Base-by-base conservation (phyloP, 2,888 invertebrate genomes). In the Hedya salicella region DNA sequence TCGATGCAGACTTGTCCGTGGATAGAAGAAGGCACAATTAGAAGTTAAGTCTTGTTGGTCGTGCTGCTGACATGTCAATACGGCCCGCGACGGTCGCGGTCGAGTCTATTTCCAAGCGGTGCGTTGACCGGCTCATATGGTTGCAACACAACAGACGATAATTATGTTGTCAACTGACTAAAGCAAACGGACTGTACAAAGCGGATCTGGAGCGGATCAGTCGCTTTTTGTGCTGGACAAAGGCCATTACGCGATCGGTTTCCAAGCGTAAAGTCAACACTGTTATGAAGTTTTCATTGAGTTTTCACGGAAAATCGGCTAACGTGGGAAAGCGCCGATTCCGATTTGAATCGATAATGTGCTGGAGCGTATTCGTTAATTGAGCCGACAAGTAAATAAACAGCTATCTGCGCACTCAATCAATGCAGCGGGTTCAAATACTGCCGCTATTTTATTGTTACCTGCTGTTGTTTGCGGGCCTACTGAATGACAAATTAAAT, bases 311-410 rank as follows among this genome's bases (percentile, higher is more conserved):
- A 81, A 88, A 88, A 89, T 87, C 86, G 81, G 82, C 85, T 86
- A 86, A 87, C 86, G 87, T 85, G 84, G 83, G 80, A 86, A 81
- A 81, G 80, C 84, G 84, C 81, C 79, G 80, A 85, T 81, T 87
- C 86, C 85, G 84, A 87, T 88, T 90, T 89, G 89, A 89, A 90
- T 89, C 83, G 87, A 80, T 90, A 89, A 90, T 90, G 86, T 88
- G 87, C 80, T 77, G 71, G 77, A 74, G 81, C 80, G 83, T 83
- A 83, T 83, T 85, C 81, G 87, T 87, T 89, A 90, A 91, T 89
- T 89, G 86, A 86, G 85, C 86, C 83, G 81, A 86, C 87, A 85
- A 88, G 88, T 89, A 88, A 90, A 91, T 89, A 90, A 85, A 87
- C 82, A 85, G 82, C 70, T 72, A 74, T 74, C 75, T 73, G 70